Evolutionary conservation across 2,113 vertebrate species (phyloP).

Genomic region (Vidua macroura): DNA sequence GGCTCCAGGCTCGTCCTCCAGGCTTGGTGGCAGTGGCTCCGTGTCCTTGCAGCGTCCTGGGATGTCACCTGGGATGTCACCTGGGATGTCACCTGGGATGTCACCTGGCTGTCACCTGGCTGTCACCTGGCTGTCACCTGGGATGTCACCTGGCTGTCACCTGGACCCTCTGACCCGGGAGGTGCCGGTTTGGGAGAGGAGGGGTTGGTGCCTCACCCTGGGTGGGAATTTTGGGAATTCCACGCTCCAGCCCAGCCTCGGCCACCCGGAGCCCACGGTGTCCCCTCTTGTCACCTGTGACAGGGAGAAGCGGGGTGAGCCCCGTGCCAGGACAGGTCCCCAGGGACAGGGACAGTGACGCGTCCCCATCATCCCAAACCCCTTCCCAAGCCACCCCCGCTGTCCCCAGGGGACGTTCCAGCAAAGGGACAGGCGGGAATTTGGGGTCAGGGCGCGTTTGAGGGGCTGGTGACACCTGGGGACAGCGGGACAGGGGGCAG

Average conservation of each 20-base stretch:
- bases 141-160: not conserved
- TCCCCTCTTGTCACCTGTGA: not conserved
- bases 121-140: too few relatives aligned
- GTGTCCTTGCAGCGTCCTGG: not conserved
- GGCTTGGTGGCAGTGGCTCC: not conserved
- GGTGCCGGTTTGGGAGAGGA: not conserved
- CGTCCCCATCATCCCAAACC: not conserved
- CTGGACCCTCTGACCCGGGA: not conserved
- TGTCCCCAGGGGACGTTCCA: not conserved
- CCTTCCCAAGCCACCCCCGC: fast-evolving
- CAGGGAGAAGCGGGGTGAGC: not conserved
- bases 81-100: too few relatives aligned
- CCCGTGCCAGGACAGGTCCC: not conserved
- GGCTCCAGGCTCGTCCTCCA: not conserved
- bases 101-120: not conserved
- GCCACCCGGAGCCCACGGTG: fast-evolving
- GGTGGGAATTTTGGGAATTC: not conserved
- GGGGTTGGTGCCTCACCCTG: not conserved
- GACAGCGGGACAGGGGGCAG: not conserved
- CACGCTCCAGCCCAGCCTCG: not conserved
- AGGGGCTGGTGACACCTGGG: too few relatives aligned
- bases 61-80: not conserved
- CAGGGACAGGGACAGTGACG: fast-evolving
- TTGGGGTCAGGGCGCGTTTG: not conserved
- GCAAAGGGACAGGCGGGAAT: not conserved